These are phyloP conservation scores for Drosophila varians DNA, from an alignment of 1,140 invertebrate genomes.

Conservation along the genomic window DNA sequence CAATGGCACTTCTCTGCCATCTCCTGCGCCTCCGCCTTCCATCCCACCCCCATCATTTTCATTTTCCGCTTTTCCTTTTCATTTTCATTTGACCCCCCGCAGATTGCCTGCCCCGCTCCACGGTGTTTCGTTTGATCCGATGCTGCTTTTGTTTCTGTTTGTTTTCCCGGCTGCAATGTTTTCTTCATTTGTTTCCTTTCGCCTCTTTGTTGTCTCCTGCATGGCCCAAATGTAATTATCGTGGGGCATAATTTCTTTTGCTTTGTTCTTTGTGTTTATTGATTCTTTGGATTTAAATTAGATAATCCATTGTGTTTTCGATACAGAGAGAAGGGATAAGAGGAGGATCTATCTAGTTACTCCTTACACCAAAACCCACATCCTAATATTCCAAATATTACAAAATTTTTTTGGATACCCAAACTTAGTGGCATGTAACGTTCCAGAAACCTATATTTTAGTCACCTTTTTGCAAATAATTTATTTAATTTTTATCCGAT, in stretches of 20 bases:
- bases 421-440: too few species aligned
- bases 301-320: slow-evolving; percentile 5
- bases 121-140: slow-evolving; percentile 20
- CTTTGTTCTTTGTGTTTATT: slow-evolving; percentile 31
- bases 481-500: too few species aligned
- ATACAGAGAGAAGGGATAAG: too few species aligned
- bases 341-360: too few species aligned
- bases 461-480: too few species aligned
- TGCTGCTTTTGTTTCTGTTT: slow-evolving; percentile 22
- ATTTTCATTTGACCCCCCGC: background rate
- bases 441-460: too few species aligned
- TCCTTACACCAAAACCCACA: too few species aligned
- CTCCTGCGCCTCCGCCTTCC: too few species aligned
- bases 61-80: background rate
- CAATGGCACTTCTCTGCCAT: slow-evolving; percentile 13
- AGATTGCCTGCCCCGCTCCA: background rate
- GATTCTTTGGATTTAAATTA: slow-evolving; percentile 20
- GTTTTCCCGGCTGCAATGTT: slow-evolving; percentile 36
- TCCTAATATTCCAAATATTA: too few species aligned
- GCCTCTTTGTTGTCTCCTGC: slow-evolving; percentile 28
- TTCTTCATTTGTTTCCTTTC: slow-evolving; percentile 21
- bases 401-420: too few species aligned
- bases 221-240: slow-evolving; percentile 64
- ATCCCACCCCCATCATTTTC: slow-evolving; percentile 5
- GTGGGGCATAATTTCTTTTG: slow-evolving; percentile 45